Conservation (phyloP, 2,113 vertebrate species). For the Diadophis punctatus region DNA sequence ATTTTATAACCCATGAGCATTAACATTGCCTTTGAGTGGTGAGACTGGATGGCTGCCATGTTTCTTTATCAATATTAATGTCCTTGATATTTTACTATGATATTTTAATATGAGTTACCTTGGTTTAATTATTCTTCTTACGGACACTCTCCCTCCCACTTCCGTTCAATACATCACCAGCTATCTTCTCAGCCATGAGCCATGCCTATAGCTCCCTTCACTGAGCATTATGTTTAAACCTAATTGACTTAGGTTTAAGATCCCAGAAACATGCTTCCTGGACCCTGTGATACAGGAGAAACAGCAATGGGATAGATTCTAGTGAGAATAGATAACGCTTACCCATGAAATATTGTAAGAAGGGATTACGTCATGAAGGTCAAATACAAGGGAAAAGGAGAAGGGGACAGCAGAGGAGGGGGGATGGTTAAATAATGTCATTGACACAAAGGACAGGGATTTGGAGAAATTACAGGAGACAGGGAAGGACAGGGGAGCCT, state of each 20-base stretch:
- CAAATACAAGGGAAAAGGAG: background rate
- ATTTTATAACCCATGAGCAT: background rate
- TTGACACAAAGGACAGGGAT: too few relatives aligned
- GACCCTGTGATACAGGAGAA: background rate
- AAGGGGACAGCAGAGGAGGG: background rate
- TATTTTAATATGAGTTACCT: background rate
- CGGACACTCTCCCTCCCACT: background rate
- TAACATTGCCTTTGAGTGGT: background rate
- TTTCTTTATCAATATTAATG: conserved; percentile 5
- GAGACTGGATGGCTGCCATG: background rate
- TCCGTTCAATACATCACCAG: background rate
- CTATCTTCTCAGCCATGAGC: background rate
- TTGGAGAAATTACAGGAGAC: too few relatives aligned
- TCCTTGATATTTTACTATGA: background rate
- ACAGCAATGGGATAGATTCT: background rate
- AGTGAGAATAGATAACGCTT: background rate
- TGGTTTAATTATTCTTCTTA: background rate
- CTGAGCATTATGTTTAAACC: background rate
- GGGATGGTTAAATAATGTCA: background rate
- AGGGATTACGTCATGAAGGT: background rate
- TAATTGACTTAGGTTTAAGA: background rate
- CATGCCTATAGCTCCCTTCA: background rate
- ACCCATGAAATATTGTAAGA: too few relatives aligned
- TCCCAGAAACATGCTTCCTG: background rate
- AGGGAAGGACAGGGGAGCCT: too few relatives aligned